Base-by-base conservation (phyloP, 2,888 invertebrate species). In the Brachylomia viminalis region DNA sequence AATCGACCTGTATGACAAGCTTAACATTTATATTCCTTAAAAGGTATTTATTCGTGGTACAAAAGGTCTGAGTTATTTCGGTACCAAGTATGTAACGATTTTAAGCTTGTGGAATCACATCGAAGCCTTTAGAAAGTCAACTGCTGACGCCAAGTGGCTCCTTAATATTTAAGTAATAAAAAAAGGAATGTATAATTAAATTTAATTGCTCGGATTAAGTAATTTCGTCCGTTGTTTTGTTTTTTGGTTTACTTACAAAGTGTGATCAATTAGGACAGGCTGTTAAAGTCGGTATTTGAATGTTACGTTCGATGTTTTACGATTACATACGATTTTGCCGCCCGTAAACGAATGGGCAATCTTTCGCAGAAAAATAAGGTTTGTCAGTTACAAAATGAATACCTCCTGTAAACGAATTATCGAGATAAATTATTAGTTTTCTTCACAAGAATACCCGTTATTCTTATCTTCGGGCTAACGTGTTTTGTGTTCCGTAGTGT, bases 91-190 rank as follows among this genome's bases (percentile, higher is more conserved):
- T 33, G 33, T 54, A 15, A 49, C 4, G n/a, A 54, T 58, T 84
- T 70, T 72, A 69, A 71, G 73, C 67, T 77, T 74, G 23, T 61
- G 15, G 47, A 69, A 69, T 69, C 15, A 27, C 66, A 80, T 33
- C 1, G 47, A 75, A 72, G 47, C 68, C 54, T 75, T 75, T 52
- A 15, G 4, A 78, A 83, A 38, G 74, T 77, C 79, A 83, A 83
- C 66, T 72, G 77, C n/a, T 72, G 52, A 78, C 45, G 59, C 69
- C 79, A 66, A 69, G n/a, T n/a, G 62, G 17, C 27, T 56, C 2
- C 5, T 72, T 58, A 83, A 83, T 66, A 82, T 83, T 69, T 69
- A 56, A 65, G n/a, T 49, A 15, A 27, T 67, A n/a, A n/a, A n/a
- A n/a, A n/a, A n/a, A n/a, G n/a, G n/a, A n/a, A n/a, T n/a, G n/a